A percentile compares a stretch with the other conserved stretches of the same genome.
phyloP scores from a whole-genome alignment of 2,888 invertebrate genomes.

The Pantelozetes paolii region DNA sequence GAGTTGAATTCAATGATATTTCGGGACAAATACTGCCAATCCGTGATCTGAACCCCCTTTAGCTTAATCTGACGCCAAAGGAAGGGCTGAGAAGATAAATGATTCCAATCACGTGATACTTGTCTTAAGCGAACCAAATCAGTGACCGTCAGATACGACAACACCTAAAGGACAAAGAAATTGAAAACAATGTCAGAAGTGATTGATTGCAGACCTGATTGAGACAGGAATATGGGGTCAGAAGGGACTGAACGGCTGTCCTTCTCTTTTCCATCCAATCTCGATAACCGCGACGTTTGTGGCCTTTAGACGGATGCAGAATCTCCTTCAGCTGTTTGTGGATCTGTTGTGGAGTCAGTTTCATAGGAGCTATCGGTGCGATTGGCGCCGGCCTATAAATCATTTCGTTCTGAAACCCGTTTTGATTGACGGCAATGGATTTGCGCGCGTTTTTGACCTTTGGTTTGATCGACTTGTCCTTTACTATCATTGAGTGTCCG shows the following conservation, averaged over 20 bases:
- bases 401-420: background rate
- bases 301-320: background rate
- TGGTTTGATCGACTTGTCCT: conserved; percentile 24
- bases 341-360: conserved; percentile 29
- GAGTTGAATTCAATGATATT: conserved; percentile 38
- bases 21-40: conserved; percentile 41
- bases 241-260: background rate
- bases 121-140: conserved; percentile 39
- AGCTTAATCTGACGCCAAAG: conserved; percentile 39
- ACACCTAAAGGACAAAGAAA: conserved; percentile 12
- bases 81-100: conserved; percentile 28
- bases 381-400: conserved; percentile 27
- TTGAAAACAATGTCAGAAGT: conserved; percentile 1
- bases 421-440: background rate
- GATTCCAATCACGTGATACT: conserved; percentile 37
- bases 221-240: background rate
- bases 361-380: conserved; percentile 41
- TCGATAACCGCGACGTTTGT: background rate
- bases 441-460: conserved; percentile 3
- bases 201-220: no score
- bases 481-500: conserved; percentile 38
- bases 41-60: conserved; percentile 37
- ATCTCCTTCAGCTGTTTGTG: conserved; percentile 12
- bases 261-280: background rate
- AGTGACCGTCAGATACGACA: conserved; percentile 36